Base-by-base conservation (phyloP, 2,888 invertebrate genomes). In the Nomada flava region DNA sequence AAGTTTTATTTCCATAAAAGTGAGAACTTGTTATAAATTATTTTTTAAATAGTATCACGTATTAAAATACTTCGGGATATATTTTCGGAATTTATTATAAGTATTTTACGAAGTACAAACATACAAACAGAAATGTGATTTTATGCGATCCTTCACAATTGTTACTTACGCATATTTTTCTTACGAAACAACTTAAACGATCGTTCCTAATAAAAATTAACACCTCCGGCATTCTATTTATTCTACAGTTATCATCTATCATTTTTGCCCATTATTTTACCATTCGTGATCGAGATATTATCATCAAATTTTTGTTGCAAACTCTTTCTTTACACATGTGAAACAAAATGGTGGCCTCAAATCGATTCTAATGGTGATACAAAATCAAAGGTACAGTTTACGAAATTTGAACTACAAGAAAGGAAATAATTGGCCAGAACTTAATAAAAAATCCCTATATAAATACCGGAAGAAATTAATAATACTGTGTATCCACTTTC, bases 281-380 rank as follows among this genome's bases (percentile, higher is more conserved):
- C 9, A 50, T 29, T 50, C 4, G 3, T 29, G 29, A 72, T 42
- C 10, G 13, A 57, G n/a, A 36, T n/a, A 18, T 10, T 42, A 69
- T 11, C 7, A 20, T 59, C n/a, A 42, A 20, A 53, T 67, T 68
- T 52, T 55, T 29, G 29, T 57, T 57, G 11, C 55, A 71, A 70
- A 70, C 60, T 26, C 13, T 69, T 82, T 65, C 53, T 87, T 29
- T 57, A 60, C 29, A 50, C 26, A 63, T 29, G 65, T 72, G 67
- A 75, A 83, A 83, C 88, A 88, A 88, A 79, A 88, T 88, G 88
- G 87, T 79, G 86, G 85, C 77, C 36, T 50, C 77, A 86, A 87
- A 87, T 85, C 67, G 72, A 69, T 84, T 80, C 82, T 75, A 87
- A 86, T 65, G 82, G 76, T 80, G 79, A 75, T 72, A 64, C 50